These are phyloP conservation scores for Araneus ventricosus DNA, from an alignment of 1,140 invertebrate genomes.

Conservation along the genomic window DNA sequence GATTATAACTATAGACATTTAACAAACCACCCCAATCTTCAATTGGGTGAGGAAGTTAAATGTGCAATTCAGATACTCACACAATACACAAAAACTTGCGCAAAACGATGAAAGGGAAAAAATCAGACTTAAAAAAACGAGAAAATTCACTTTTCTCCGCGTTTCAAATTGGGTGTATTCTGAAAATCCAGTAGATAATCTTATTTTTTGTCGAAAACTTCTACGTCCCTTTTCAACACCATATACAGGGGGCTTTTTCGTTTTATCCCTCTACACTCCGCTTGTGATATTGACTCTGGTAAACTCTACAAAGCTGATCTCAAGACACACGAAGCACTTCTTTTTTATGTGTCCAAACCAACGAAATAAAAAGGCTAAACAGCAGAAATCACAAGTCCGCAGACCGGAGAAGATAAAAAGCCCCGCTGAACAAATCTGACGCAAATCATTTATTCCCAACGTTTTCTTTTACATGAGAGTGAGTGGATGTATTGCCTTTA, in stretches of 20 bases:
- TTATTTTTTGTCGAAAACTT: neutral
- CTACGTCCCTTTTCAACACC: neutral
- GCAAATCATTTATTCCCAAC: neutral
- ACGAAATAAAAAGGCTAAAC: neutral
- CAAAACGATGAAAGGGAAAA: no score
- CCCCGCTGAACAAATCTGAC: neutral
- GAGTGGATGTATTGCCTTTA: slow-evolving; percentile 4
- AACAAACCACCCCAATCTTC: no score
- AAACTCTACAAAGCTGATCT: neutral
- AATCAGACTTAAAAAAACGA: no score
- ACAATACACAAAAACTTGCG: no score
- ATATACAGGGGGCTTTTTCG: no score
- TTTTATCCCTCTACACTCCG: no score
- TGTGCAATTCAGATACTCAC: no score
- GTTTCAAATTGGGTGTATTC: neutral
- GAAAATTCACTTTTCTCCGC: no score
- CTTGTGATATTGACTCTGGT: neutral
- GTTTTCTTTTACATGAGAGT: neutral
- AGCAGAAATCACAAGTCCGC: neutral
- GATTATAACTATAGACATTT: no score
- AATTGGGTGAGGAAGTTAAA: no score
- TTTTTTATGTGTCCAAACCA: neutral
- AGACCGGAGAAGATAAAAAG: neutral
- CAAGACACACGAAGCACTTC: neutral
- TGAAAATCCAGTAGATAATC: neutral